A percentile compares a stretch with the other conserved stretches of the same genome.
Conservation (phyloP, 1,140 invertebrate species). For the Plectus sambesii region DNA sequence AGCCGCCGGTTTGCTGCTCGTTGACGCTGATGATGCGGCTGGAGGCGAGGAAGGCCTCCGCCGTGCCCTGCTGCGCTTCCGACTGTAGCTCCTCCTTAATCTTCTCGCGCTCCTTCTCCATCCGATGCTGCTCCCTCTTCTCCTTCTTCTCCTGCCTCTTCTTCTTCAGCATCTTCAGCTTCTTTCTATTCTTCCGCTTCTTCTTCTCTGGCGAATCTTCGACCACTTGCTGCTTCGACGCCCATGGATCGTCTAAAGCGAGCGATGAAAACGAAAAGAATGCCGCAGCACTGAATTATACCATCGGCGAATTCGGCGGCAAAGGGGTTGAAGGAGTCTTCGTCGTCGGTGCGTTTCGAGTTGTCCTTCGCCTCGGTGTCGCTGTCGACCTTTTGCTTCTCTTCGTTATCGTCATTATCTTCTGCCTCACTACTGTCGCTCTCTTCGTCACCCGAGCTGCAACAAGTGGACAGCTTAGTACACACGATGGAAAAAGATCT, state of each 20-base stretch:
- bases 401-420: conserved; percentile 11
- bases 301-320: conserved; percentile 30
- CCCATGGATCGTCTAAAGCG: conserved; percentile 27
- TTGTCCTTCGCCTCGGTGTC: conserved; percentile 17
- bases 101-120: conserved; percentile 8
- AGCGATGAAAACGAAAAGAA: too few species aligned
- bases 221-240: conserved; percentile 47
- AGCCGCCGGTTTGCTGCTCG: too few species aligned
- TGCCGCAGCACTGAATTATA: conserved; percentile 16
- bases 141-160: conserved; percentile 52
- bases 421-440: background rate
- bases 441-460: conserved; percentile 17
- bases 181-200: conserved; percentile 48
- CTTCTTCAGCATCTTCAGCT: conserved; percentile 45
- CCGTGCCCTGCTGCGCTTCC: conserved; percentile 36
- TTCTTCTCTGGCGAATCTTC: conserved; percentile 54
- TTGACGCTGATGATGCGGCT: conserved; percentile 58
- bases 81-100: conserved; percentile 11
- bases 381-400: background rate
- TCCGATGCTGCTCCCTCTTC: conserved; percentile 23
- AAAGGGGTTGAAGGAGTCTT: conserved; percentile 44
- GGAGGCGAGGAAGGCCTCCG: conserved; percentile 53
- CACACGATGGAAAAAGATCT: too few species aligned
- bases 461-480: too few species aligned
- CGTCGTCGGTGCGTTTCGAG: conserved; percentile 16